These are phyloP conservation scores for Cetonia aurata DNA, from an alignment of 2,888 invertebrate species.

Conservation along the genomic window DNA sequence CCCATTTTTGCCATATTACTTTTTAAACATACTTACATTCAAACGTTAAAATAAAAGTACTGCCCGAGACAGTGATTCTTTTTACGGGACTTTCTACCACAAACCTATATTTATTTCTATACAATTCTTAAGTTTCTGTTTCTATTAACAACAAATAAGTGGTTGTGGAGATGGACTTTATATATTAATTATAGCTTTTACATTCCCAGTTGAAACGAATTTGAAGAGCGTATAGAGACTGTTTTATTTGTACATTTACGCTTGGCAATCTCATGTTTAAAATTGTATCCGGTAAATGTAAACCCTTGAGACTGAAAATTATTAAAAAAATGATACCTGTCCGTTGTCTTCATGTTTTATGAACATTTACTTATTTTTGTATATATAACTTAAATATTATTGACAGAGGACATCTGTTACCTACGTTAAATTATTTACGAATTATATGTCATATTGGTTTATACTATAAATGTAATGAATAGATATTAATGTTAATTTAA, in stretches of 20 bases:
- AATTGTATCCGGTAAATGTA: conserved; percentile 33
- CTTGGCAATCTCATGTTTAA: conserved; percentile 19
- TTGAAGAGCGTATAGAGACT: conserved; percentile 23
- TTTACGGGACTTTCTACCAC: too few species aligned
- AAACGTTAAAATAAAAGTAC: too few species aligned
- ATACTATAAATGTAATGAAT: conserved; percentile 1
- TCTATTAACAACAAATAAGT: too few species aligned
- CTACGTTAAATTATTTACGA: conserved; percentile 14
- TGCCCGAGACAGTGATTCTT: too few species aligned
- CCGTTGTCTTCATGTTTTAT: conserved; percentile 30
- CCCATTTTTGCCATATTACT: too few species aligned
- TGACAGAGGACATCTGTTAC: not conserved
- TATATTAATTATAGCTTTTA: not conserved
- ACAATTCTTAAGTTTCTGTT: too few species aligned
- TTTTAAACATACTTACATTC: too few species aligned
- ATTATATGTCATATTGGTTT: not conserved
- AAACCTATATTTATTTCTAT: too few species aligned
- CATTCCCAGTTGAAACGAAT: conserved; percentile 22
- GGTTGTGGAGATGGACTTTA: too few species aligned
- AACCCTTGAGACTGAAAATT: conserved; percentile 44
- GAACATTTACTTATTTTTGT: conserved; percentile 6
- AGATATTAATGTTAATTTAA: conserved; percentile 19
- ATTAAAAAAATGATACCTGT: conserved; percentile 14
- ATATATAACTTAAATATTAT: not conserved
- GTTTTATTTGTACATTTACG: conserved; percentile 16